A percentile compares a stretch with the other conserved stretches of the same genome.
These are phyloP conservation scores for Eupithecia insigniata DNA, from an alignment of 2,888 invertebrate species.

Conservation along the genomic window DNA sequence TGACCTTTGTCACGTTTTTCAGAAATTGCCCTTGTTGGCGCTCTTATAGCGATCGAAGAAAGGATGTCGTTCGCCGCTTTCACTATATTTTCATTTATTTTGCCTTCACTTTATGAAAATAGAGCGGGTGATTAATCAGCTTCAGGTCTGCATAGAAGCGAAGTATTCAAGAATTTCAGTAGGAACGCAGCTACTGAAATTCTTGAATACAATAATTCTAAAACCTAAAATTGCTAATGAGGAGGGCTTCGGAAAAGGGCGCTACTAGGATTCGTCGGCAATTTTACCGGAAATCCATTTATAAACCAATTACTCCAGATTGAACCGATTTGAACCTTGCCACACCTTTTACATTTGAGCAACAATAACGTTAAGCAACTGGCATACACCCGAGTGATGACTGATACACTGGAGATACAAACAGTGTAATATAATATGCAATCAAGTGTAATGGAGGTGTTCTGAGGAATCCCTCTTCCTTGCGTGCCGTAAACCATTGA, in stretches of 20 bases:
- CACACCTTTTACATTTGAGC: background rate
- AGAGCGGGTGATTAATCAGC: background rate
- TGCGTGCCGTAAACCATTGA: constrained; percentile 73
- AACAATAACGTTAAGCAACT: constrained; percentile 14
- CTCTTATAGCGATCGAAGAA: constrained; percentile 53
- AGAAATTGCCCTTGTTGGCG: constrained; percentile 60
- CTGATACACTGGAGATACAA: constrained; percentile 27
- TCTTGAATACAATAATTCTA: background rate
- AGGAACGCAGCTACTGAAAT: too few relatives aligned
- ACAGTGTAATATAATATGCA: constrained; percentile 71
- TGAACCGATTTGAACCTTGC: background rate
- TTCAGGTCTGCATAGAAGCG: background rate
- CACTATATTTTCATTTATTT: constrained; percentile 41
- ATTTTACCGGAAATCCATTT: constrained; percentile 6
- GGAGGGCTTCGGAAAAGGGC: background rate
- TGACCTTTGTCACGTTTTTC: constrained; percentile 68
- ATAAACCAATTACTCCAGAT: constrained; percentile 4
- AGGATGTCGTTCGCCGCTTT: constrained; percentile 41
- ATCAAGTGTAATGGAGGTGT: constrained; percentile 69
- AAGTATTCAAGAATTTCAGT: too few relatives aligned
- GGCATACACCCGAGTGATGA: background rate
- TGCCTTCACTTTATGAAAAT: constrained; percentile 3
- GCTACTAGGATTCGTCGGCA: background rate
- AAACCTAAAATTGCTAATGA: background rate
- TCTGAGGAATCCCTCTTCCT: constrained; percentile 62